Evolutionary conservation across 1,140 invertebrate species (phyloP), one percentile per base, ranked within the genome.

Genomic region (Luehdorfia chinensis): DNA sequence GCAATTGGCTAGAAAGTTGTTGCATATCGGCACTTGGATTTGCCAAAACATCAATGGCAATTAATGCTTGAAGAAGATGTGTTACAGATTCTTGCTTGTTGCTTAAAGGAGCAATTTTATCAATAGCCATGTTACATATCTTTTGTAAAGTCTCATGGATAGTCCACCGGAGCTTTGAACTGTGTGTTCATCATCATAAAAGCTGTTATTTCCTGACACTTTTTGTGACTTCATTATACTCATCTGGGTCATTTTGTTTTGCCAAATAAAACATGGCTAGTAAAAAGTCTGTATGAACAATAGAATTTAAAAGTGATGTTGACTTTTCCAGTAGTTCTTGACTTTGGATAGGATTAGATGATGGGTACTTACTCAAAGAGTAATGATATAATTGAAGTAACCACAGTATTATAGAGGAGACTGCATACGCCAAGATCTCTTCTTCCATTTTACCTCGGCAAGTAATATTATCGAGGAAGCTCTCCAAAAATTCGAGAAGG

Each of bases 201-300:
- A 4, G 88, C 72, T 59, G 92, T 90, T 11, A 95, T 90, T 61
- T 94, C 92, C 57, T 92, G 89, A 69, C 93, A 94, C 66, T 94
- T 93, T 93, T 93, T 11, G 90, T 89, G 5, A 93, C 90, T 44
- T 93, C 90, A 55, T 85, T 79, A 61, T 93, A 93, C 15, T 91
- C 81, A 57, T 92, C 91, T 81, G 76, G 73, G 47, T 93, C 91
- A 66, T 94, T 93, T 59, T 93, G 90, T 58, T 92, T 93, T 2
- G 94, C 94, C 37, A 96, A 88, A 79, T 94, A 95, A 58, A 96
- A 90, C 91, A 96, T 94, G 7, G 94, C 93, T 34, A 93, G 88
- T 28, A 94, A 83, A 73, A 95, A 96, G 68, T 94, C 92, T 51
- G 92, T 92, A 39, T 90, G 89, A 0, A 94, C 80, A 51, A 96